These are phyloP conservation scores for Philereme vetulata DNA, from an alignment of 2,888 invertebrate genomes.

Conservation along the genomic window DNA sequence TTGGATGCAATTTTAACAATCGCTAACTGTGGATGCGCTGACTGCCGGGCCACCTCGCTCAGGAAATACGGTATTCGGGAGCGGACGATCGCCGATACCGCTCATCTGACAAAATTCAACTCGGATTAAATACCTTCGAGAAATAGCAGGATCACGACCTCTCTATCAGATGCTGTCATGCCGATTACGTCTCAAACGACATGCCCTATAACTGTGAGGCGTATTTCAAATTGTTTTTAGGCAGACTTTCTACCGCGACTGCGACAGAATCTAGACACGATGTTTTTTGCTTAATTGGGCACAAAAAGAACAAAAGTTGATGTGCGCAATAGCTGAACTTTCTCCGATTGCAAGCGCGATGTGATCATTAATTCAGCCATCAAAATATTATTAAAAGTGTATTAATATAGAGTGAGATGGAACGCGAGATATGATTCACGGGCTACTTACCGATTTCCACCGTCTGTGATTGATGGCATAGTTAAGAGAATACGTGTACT, in stretches of 20 bases:
- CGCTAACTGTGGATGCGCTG: conserved; percentile 66
- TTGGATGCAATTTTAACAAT: conserved; percentile 71
- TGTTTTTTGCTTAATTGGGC: conserved; percentile 38
- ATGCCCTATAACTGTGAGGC: conserved; percentile 45
- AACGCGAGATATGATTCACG: conserved; percentile 48
- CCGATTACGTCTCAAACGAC: conserved; percentile 54
- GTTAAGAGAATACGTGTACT: conserved; percentile 26
- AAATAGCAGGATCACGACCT: conserved; percentile 60
- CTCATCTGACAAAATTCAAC: conserved; percentile 46
- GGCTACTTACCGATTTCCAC: conserved; percentile 52
- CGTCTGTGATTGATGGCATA: conserved; percentile 39
- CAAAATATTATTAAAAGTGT: conserved; percentile 51
- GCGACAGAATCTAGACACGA: conserved; percentile 29
- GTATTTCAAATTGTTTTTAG: conserved; percentile 46
- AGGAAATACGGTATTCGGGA: conserved; percentile 59
- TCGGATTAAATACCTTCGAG: conserved; percentile 42
- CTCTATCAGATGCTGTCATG: conserved; percentile 55
- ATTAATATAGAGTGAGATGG: conserved; percentile 48
- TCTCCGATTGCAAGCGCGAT: conserved; percentile 38
- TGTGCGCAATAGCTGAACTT: conserved; percentile 31
- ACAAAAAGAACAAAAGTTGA: conserved; percentile 32
- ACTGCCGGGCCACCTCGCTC: conserved; percentile 52
- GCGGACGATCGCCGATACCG: conserved; percentile 48
- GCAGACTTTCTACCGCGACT: conserved; percentile 39
- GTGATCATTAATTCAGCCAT: conserved; percentile 49